Conservation (phyloP, 64 coral and sea anemone species). For the Porites australiensis region DNA sequence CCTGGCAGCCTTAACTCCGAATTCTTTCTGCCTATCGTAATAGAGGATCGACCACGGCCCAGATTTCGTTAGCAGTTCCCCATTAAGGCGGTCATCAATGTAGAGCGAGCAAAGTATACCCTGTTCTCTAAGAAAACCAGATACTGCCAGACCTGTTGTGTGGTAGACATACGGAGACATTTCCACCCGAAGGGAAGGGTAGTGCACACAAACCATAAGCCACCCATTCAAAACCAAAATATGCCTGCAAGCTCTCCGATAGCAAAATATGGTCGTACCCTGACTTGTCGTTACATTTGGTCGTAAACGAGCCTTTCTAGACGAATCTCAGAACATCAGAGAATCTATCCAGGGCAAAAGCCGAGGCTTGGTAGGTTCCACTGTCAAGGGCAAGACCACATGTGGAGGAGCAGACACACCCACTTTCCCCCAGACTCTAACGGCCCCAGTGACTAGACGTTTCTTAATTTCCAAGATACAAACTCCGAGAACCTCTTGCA, state of each 20-base stretch:
- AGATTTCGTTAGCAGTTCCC: background rate
- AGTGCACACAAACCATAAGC: conserved; percentile 7
- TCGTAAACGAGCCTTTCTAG: conserved; percentile 1
- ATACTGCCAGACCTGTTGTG: background rate
- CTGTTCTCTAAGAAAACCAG: background rate
- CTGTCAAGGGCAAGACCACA: conserved; percentile 22
- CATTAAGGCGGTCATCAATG: conserved; percentile 1
- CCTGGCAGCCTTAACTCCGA: background rate
- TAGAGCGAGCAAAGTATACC: background rate
- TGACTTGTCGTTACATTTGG: conserved; percentile 48
- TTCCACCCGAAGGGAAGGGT: background rate
- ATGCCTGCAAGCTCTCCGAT: background rate
- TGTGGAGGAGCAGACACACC: background rate
- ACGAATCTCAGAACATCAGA: conserved; percentile 26
- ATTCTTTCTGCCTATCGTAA: background rate
- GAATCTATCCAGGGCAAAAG: conserved; percentile 45
- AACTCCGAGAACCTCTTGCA: conserved; percentile 26
- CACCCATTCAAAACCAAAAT: conserved; percentile 4
- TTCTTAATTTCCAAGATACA: background rate
- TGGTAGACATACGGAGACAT: background rate
- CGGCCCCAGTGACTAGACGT: background rate
- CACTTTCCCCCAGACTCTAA: conserved; percentile 12
- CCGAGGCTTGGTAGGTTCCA: conserved; percentile 42
- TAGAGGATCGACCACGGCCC: conserved; percentile 15
- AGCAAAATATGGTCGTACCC: conserved; percentile 34